Conservation (phyloP, 2,888 invertebrate species). For the Tyria jacobaeae region DNA sequence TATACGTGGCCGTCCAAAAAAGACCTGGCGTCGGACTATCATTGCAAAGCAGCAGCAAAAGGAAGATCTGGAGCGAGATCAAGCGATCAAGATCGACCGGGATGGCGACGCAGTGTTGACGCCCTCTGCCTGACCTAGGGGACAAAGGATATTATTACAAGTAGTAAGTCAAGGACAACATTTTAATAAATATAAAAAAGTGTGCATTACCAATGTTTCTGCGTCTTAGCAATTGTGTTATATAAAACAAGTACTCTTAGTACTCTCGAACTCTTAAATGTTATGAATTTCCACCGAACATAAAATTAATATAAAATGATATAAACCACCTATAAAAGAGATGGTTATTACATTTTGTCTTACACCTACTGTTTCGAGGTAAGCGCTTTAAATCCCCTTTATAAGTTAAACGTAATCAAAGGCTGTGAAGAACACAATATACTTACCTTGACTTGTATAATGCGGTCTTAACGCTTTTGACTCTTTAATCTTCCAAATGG, state of each 20-base stretch:
- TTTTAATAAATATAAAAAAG: constrained; percentile 1
- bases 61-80: too few relatives aligned
- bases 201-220: constrained; percentile 7
- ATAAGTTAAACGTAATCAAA: constrained; percentile 12
- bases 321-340: constrained; percentile 44
- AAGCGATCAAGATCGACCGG: too few relatives aligned
- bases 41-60: too few relatives aligned
- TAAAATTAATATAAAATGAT: constrained; percentile 49
- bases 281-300: constrained; percentile 36
- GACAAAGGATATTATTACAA: too few relatives aligned
- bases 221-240: constrained; percentile 1
- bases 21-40: too few relatives aligned
- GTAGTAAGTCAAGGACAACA: constrained; percentile 6
- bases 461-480: not conserved
- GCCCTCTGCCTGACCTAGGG: too few relatives aligned
- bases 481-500: not conserved
- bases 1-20: too few relatives aligned
- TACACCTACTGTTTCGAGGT: constrained; percentile 28
- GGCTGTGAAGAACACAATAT: not conserved
- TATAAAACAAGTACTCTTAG: constrained; percentile 21
- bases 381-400: constrained; percentile 33
- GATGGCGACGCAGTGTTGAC: too few relatives aligned
- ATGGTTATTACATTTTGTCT: constrained; percentile 44
- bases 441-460: constrained; percentile 20
- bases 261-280: constrained; percentile 31